These are phyloP conservation scores for Neolamprologus hecqui DNA, from an alignment of 2,113 vertebrate genomes.

Conservation along the genomic window DNA sequence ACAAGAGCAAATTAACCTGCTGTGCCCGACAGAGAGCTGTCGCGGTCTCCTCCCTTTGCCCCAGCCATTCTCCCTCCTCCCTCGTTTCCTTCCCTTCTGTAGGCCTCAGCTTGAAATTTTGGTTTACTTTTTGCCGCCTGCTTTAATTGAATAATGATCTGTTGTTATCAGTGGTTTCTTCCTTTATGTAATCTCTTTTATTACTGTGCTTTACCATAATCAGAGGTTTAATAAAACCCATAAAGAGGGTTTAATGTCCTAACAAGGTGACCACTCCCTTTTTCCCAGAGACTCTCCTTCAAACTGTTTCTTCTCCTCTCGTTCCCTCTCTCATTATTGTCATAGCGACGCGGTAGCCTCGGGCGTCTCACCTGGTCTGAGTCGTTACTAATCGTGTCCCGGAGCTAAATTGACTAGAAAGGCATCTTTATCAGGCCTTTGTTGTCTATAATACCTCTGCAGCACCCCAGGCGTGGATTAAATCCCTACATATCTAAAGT, in stretches of 20 bases:
- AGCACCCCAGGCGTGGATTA: constrained; percentile 37
- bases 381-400: constrained; percentile 54
- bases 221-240: background rate
- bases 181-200: background rate
- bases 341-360: background rate
- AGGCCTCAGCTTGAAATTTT: background rate
- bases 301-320: background rate
- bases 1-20: constrained; percentile 69
- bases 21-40: constrained; percentile 33
- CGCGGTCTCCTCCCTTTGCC: constrained; percentile 22
- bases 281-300: background rate
- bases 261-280: background rate
- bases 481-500: constrained; percentile 45
- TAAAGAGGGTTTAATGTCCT: background rate
- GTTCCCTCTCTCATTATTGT: constrained; percentile 7
- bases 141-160: background rate
- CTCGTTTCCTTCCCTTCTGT: background rate
- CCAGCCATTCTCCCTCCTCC: constrained; percentile 4
- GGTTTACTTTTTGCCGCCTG: background rate
- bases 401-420: constrained; percentile 54
- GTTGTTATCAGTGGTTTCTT: background rate
- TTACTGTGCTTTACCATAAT: background rate
- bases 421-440: constrained; percentile 56
- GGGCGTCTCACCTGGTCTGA: constrained; percentile 47
- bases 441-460: constrained; percentile 49